Conservation (phyloP, 2,113 vertebrate species). For the Capreolus pygargus region DNA sequence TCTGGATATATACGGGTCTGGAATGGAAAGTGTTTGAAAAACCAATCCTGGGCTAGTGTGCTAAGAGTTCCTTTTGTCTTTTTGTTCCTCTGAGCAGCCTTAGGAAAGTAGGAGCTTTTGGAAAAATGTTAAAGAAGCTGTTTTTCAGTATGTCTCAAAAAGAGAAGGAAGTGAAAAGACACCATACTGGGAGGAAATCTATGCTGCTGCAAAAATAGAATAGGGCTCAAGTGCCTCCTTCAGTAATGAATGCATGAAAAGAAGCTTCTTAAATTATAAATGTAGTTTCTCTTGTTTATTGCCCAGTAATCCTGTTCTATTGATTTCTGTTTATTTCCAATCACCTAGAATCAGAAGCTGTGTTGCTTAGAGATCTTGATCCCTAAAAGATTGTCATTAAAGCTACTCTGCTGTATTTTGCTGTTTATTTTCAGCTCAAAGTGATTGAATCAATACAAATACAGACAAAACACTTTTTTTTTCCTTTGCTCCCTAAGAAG, state of each 20-base stretch:
- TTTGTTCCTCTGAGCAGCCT: background rate
- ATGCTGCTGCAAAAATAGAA: conserved; percentile 67
- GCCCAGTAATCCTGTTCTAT: conserved; percentile 62
- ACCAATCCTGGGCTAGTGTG: background rate
- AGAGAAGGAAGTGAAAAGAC: background rate
- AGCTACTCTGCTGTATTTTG: conserved; percentile 72
- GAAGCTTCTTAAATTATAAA: conserved; percentile 64
- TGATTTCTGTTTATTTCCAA: conserved; percentile 75
- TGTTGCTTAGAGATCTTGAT: conserved; percentile 68
- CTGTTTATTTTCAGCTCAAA: conserved; percentile 82
- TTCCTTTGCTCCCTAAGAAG: conserved; percentile 67
- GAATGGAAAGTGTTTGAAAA: background rate
- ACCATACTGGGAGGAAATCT: conserved; percentile 1
- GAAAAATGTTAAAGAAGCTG: background rate
- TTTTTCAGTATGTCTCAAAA: background rate
- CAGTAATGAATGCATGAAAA: conserved; percentile 62
- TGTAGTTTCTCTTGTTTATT: conserved; percentile 64
- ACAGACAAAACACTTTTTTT: conserved; percentile 77
- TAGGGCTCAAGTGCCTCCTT: conserved; percentile 14
- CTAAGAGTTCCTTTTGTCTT: background rate
- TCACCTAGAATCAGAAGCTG: conserved; percentile 39
- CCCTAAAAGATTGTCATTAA: conserved; percentile 79
- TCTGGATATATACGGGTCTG: background rate
- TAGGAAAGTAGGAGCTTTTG: background rate
- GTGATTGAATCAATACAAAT: conserved; percentile 80